Percentiles rank a stretch among this genome's conserved stretches.
Evolutionary conservation across 2,113 vertebrate species (phyloP).

Genomic region (Echinops telfairi): DNA sequence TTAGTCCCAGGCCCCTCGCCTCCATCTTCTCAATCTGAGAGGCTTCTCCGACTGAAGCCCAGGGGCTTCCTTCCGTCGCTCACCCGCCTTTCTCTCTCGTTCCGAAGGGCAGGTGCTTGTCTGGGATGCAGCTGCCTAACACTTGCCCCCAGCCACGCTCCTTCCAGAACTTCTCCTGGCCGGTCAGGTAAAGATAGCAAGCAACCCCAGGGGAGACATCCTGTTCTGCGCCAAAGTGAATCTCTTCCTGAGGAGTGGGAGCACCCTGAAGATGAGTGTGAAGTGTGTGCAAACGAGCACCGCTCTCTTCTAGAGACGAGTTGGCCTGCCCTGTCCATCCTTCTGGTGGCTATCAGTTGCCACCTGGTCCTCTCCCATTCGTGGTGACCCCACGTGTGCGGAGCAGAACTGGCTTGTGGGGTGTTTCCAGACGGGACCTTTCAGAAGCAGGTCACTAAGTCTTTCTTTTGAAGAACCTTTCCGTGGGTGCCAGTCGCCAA

Average conservation of each 20-base stretch:
- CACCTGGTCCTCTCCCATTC: background rate
- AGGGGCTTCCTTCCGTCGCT: background rate
- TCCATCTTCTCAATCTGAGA: background rate
- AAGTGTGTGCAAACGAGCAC: background rate
- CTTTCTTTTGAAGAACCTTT: background rate
- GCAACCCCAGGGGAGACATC: background rate
- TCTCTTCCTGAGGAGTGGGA: background rate
- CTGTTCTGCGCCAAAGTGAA: background rate
- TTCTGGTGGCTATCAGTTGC: background rate
- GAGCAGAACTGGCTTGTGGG: background rate
- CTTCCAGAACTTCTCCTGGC: background rate
- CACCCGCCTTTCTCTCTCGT: background rate
- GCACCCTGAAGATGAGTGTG: background rate
- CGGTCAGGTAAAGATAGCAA: background rate
- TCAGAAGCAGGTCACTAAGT: background rate
- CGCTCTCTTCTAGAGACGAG: background rate
- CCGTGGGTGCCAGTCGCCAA: background rate
- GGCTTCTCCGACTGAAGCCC: background rate
- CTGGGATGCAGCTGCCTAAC: background rate
- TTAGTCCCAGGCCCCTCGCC: background rate
- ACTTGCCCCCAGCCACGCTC: background rate
- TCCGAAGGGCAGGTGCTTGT: background rate
- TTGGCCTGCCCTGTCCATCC: background rate
- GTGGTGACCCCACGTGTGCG: background rate
- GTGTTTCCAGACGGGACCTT: background rate